phyloP scores from a whole-genome alignment of 2,888 invertebrate species.

The Cheilosia soror region DNA sequence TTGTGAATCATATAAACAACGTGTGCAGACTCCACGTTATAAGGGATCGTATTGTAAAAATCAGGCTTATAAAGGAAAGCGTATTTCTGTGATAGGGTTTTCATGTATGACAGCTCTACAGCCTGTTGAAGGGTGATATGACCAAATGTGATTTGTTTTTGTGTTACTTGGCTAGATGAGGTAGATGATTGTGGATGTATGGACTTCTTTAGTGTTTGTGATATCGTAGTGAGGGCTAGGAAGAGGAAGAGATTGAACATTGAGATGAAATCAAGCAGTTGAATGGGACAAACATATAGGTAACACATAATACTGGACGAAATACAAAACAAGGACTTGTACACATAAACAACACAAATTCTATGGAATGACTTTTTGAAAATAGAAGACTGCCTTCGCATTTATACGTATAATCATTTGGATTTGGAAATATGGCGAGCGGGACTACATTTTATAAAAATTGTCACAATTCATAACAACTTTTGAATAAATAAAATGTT shows the following conservation, averaged over 20 bases:
- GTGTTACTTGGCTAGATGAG: conserved; percentile 9
- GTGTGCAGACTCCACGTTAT: neutral
- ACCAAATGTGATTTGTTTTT: conserved; percentile 3
- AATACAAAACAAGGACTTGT: conserved; percentile 1
- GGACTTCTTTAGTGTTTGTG: conserved; percentile 20
- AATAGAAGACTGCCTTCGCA: too few relatives aligned
- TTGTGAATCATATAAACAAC: conserved; percentile 79
- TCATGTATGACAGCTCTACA: conserved; percentile 2
- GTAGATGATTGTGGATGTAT: conserved; percentile 12
- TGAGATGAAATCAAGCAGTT: conserved; percentile 14
- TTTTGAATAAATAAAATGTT: too few relatives aligned
- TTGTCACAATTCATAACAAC: too few relatives aligned
- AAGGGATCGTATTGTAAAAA: neutral
- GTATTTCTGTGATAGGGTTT: conserved; percentile 32
- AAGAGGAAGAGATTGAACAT: conserved; percentile 33
- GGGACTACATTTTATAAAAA: too few relatives aligned
- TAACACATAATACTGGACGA: conserved; percentile 58
- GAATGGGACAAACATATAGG: conserved; percentile 3
- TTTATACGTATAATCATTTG: too few relatives aligned
- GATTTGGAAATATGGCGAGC: too few relatives aligned
- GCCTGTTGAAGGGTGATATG: neutral
- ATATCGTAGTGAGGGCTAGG: conserved; percentile 36
- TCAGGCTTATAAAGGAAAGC: conserved; percentile 22
- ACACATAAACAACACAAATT: neutral
- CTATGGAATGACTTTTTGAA: too few relatives aligned